phyloP scores from a whole-genome alignment of 2,797 vertebrate genomes.

The Decapterus maruadsi region DNA sequence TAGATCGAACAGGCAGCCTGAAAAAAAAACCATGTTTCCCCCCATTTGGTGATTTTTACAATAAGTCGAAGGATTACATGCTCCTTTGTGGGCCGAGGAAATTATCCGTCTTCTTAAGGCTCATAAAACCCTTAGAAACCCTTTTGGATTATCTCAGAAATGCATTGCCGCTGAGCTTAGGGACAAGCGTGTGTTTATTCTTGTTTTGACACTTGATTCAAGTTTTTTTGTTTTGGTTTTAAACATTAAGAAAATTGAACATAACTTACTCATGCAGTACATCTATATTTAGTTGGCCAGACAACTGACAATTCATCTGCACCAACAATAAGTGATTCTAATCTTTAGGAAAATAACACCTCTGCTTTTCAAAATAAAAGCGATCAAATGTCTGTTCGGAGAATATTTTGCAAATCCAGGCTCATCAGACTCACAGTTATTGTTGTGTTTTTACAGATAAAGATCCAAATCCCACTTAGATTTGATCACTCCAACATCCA shows the following conservation, averaged over 20 bases:
- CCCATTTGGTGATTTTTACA: slow-evolving; percentile 33
- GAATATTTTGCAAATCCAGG: neutral
- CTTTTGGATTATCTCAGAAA: slow-evolving; percentile 49
- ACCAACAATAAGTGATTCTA: slow-evolving; percentile 10
- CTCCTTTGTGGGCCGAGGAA: slow-evolving; percentile 43
- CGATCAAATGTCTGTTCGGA: neutral
- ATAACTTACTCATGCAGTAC: neutral
- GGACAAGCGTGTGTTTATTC: slow-evolving; percentile 23
- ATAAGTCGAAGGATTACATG: slow-evolving; percentile 47
- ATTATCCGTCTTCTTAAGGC: slow-evolving; percentile 37
- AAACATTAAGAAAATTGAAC: neutral
- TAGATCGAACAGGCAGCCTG: slow-evolving; percentile 16
- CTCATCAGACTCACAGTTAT: neutral
- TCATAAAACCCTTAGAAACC: slow-evolving; percentile 31
- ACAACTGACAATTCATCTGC: neutral
- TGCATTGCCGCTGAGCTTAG: slow-evolving; percentile 16
- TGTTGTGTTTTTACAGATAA: slow-evolving; percentile 11
- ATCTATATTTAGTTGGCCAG: neutral
- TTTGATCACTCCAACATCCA: neutral
- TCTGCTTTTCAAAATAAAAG: slow-evolving; percentile 34
- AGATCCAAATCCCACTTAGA: neutral
- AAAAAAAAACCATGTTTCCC: slow-evolving; percentile 16
- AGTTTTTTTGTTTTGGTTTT: neutral
- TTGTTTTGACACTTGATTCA: slow-evolving; percentile 11
- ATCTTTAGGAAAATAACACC: slow-evolving; percentile 15